A percentile compares a stretch with the other conserved stretches of the same genome.
phyloP scores from a whole-genome alignment of 2,888 invertebrate genomes.

The Parasteatoda lunata region DNA sequence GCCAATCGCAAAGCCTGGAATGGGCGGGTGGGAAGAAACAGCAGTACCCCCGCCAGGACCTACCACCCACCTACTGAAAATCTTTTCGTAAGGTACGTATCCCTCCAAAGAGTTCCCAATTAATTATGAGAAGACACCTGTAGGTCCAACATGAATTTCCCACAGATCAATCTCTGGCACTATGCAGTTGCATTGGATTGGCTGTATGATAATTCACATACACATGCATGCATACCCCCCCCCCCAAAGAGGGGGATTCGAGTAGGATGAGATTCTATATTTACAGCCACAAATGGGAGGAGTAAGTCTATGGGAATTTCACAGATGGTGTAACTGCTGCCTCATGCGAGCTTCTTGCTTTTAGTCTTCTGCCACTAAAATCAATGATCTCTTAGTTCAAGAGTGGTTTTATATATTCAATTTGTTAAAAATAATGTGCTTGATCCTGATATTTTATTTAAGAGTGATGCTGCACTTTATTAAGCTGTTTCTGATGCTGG shows the following conservation, averaged over 20 bases:
- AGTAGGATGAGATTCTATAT: conserved; percentile 33
- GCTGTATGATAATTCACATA: conserved; percentile 62
- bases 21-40: conserved; percentile 15
- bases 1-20: conserved; percentile 53
- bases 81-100: conserved; percentile 46
- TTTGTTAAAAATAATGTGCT: conserved; percentile 41
- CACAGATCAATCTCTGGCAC: conserved; percentile 67
- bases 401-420: conserved; percentile 33
- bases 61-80: conserved; percentile 14
- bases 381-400: conserved; percentile 58
- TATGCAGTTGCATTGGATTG: conserved; percentile 45
- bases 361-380: conserved; percentile 27
- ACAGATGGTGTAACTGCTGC: conserved; percentile 58
- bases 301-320: conserved; percentile 55
- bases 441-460: conserved; percentile 5
- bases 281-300: conserved; percentile 55
- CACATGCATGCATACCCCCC: conserved; percentile 54
- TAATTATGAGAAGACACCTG: conserved; percentile 69
- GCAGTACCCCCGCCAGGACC: conserved; percentile 8
- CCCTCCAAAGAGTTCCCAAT: conserved; percentile 63
- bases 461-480: neutral
- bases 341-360: conserved; percentile 57
- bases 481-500: neutral
- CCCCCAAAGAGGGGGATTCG: conserved; percentile 12
- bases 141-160: conserved; percentile 63